Base-by-base conservation (phyloP, 2,113 vertebrate species). In the Periophthalmus modestus region DNA sequence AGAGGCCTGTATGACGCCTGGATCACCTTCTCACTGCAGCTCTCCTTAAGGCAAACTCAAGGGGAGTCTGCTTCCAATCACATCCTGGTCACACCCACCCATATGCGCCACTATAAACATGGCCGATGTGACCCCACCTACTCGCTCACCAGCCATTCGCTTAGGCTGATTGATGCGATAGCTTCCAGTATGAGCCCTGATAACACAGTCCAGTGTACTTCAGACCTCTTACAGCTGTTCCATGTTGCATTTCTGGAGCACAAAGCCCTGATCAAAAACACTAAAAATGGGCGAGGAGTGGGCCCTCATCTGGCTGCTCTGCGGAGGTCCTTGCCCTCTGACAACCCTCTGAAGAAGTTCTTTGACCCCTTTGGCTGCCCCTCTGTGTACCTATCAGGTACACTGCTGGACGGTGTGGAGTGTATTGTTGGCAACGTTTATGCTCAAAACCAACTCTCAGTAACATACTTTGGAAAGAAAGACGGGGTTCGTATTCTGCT, bases 91-190 rank as follows among this genome's bases (percentile, higher is more conserved):
- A 95, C 94, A 5, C 94, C 94, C 4, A 93, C 94, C 36, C 94
- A 95, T 69, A 93, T 94, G 93, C 92, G 94, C 5, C 94, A 95
- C 84, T 94, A 91, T 79, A 94, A 93, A 83, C 94, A 94, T 66
- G 94, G 94, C 57, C 91, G 94, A 19, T 95, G 94, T 78, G 94
- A 95, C 81, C 93, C 93, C 7, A 94, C 94, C 5, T 95, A 94
- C 78, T 93, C 94, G 36, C 34, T 90, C 34, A 92, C 90, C 18
- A 73, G 59, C 52, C 80, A 86, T 68, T 94, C 93, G 33, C 80
- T 74, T 5, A 88, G 89, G 74, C 86, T 94, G 14, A 72, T 90
- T 19, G 66, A 75, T 59, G 86, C 85, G 11, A 80, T 94, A 65
- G 79, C 48, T 19, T 88, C 89, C 18, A 74, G 67, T 54, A n/a